Evolutionary conservation across 2,113 vertebrate species (phyloP), one percentile per base, ranked within the genome.

Genomic region (Phyllopteryx taeniolatus): DNA sequence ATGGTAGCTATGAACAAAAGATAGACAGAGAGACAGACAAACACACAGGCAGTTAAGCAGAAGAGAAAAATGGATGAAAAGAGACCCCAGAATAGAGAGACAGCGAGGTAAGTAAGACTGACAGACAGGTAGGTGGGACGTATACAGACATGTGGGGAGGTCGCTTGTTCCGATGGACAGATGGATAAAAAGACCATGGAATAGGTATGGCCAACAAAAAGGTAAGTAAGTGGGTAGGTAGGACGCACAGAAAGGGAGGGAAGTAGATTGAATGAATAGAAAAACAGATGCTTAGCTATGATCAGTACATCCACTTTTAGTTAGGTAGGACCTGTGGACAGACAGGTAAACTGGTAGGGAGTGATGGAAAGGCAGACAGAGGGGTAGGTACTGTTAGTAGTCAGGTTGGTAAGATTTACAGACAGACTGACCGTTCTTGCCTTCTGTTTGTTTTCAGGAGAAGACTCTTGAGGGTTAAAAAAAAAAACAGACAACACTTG

Each of bases 401-500:
- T 22, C 22, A 43, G 62, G 19, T 22, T 64, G 19, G n/a, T 64
- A 27, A 59, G 57, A 15, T 46, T 66, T 13, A n/a, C 6, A 15
- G 20, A 66, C 63, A 10, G 39, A 44, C n/a, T 8, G 62, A 47
- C 43, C 1, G n/a, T 15, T 22, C n/a, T n/a, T 66, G n/a, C 13
- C 44, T 22, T 4, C 43, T 47, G n/a, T 27, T 46, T 43, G 11
- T 66, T 17, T 66, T 47, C 44, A 27, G n/a, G 63, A 59, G 59
- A 76, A 74, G 73, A 78, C 77, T 71, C 77, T 69, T 43, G 64
- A 51, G 74, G 83, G 88, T 89, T 91, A 90, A 90, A 90, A 82
- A 81, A 82, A 81, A 88, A 81, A 88, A 78, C 70, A 80, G 78
- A 76, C 67, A 89, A 85, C 87, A 82, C 84, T 85, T 84, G 77